phyloP scores from a whole-genome alignment of 2,888 invertebrate species.

The Macropis europaea region DNA sequence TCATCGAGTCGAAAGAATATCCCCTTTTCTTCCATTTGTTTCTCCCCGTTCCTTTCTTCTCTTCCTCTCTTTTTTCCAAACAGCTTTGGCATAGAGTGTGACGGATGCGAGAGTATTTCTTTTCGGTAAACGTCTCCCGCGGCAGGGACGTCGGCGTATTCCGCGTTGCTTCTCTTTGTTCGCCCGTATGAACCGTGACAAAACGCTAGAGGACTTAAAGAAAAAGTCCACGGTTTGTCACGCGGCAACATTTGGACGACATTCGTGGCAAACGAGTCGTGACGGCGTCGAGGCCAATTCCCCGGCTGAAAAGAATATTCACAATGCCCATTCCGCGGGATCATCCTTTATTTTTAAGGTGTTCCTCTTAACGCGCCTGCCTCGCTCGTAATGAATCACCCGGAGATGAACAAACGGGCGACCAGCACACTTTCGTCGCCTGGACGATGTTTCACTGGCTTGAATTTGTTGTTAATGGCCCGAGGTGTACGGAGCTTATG shows the following conservation, averaged over 20 bases:
- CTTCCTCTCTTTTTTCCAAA: neutral
- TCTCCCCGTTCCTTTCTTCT: neutral
- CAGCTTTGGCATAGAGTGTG: conserved; percentile 40
- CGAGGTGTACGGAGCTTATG: too few species aligned
- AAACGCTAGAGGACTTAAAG: conserved; percentile 52
- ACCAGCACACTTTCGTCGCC: conserved; percentile 38
- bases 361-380: conserved; percentile 39
- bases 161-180: conserved; percentile 37
- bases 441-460: neutral
- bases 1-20: neutral
- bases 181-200: conserved; percentile 56
- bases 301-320: conserved; percentile 58
- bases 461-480: too few species aligned
- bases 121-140: conserved; percentile 41
- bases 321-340: conserved; percentile 55
- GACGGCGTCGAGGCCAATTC: conserved; percentile 55
- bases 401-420: conserved; percentile 22
- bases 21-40: neutral
- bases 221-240: conserved; percentile 61
- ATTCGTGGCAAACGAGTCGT: conserved; percentile 65
- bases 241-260: conserved; percentile 58
- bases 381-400: conserved; percentile 53
- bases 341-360: conserved; percentile 57
- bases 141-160: conserved; percentile 6
- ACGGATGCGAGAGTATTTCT: conserved; percentile 43